phyloP scores from a whole-genome alignment of 2,113 vertebrate species.

The Andinoacara biseriatus region DNA sequence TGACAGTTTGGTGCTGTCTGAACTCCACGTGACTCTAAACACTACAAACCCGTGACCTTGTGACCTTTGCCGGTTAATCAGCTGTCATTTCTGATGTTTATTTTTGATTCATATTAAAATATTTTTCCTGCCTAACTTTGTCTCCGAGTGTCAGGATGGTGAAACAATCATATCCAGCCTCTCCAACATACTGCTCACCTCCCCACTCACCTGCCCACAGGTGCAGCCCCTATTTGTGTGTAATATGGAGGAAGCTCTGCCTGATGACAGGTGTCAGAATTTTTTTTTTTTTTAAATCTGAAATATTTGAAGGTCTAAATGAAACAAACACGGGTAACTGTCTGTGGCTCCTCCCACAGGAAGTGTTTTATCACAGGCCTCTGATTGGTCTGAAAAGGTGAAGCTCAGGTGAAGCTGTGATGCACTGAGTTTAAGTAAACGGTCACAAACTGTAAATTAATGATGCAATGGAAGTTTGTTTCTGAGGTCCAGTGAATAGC shows the following conservation, averaged over 20 bases:
- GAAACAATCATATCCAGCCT: neutral
- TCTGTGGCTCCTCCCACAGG: too few species aligned
- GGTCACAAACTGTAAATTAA: neutral
- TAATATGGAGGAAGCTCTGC: too few species aligned
- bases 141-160: neutral
- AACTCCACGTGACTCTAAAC: neutral
- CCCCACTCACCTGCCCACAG: neutral
- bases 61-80: neutral
- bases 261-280: too few species aligned
- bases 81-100: conserved; percentile 19
- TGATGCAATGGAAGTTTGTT: neutral
- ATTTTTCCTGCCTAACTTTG: conserved; percentile 35
- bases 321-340: too few species aligned
- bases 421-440: neutral
- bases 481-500: neutral
- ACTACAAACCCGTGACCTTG: neutral
- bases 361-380: neutral
- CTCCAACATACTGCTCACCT: neutral
- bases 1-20: neutral
- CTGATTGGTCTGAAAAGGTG: neutral
- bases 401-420: neutral
- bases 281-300: too few species aligned
- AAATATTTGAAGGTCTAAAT: too few species aligned
- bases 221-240: neutral
- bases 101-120: conserved; percentile 66